A percentile compares a stretch with the other conserved stretches of the same genome.
These are phyloP conservation scores for Phoxinus dragarum DNA, from an alignment of 2,797 vertebrate genomes.

Conservation along the genomic window DNA sequence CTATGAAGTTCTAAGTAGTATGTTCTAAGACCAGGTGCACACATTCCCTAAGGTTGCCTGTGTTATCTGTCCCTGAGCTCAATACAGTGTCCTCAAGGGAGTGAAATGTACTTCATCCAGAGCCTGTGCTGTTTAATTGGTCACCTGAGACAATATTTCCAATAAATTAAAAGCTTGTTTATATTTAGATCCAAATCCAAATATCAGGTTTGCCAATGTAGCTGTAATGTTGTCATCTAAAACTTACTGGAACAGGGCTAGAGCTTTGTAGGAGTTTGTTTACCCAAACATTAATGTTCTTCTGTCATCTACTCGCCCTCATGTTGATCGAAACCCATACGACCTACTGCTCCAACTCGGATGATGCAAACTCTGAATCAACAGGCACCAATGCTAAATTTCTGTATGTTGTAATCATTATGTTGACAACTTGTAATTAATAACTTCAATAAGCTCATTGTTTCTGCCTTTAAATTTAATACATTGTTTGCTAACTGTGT, in stretches of 20 bases:
- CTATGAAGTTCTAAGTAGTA: not conserved
- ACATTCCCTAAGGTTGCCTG: not conserved
- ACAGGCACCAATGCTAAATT: too few relatives aligned
- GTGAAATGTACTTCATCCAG: not conserved
- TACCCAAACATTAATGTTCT: not conserved
- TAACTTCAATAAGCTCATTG: too few relatives aligned
- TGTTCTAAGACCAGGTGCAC: not conserved
- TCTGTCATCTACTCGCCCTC: not conserved
- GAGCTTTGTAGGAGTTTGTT: not conserved
- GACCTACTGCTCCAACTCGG: too few relatives aligned
- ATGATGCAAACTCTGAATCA: too few relatives aligned
- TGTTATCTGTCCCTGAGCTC: not conserved
- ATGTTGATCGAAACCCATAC: not conserved
- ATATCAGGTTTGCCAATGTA: not conserved
- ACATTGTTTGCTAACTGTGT: too few relatives aligned
- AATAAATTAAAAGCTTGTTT: not conserved
- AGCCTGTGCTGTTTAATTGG: constrained; percentile 19
- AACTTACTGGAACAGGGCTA: too few relatives aligned
- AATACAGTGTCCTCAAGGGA: not conserved
- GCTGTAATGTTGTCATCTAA: not conserved
- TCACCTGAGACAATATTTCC: not conserved
- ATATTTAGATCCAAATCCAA: not conserved
- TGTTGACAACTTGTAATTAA: too few relatives aligned
- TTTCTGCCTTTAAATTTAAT: too few relatives aligned
- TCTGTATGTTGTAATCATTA: too few relatives aligned